Conservation (phyloP, 1,140 invertebrate species). For the Eumeta japonica region DNA sequence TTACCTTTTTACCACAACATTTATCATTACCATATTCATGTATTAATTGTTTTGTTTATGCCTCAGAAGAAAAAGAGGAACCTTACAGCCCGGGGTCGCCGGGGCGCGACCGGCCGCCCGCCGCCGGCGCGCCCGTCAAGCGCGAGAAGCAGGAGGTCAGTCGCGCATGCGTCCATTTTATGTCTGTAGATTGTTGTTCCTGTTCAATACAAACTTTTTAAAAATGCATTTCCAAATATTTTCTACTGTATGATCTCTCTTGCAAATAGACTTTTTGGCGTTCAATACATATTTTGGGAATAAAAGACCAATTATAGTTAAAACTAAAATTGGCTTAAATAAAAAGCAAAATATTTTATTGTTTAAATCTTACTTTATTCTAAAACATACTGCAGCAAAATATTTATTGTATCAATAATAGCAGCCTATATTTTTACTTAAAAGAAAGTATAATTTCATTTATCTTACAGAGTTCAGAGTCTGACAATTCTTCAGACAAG, state of each 20-base stretch:
- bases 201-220: too few relatives aligned
- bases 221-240: too few relatives aligned
- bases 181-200: not conserved
- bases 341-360: too few relatives aligned
- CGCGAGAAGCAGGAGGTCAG: conserved; percentile 44
- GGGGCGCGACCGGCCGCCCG: conserved; percentile 14
- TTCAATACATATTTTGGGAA: too few relatives aligned
- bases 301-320: too few relatives aligned
- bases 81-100: conserved; percentile 26
- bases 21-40: too few relatives aligned
- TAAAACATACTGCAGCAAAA: too few relatives aligned
- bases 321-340: too few relatives aligned
- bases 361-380: conserved; percentile 1
- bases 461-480: conserved; percentile 44
- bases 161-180: not conserved
- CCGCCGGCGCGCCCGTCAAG: conserved; percentile 20
- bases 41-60: conserved; percentile 2
- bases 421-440: not conserved
- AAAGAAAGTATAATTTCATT: conserved; percentile 8
- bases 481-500: conserved; percentile 45
- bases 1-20: too few relatives aligned
- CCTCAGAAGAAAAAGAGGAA: conserved; percentile 38
- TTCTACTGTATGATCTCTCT: too few relatives aligned
- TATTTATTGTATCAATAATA: conserved; percentile 2
- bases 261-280: too few relatives aligned